These are phyloP conservation scores for Tanypteryx hageni DNA, from an alignment of 2,888 invertebrate species.

Conservation along the genomic window DNA sequence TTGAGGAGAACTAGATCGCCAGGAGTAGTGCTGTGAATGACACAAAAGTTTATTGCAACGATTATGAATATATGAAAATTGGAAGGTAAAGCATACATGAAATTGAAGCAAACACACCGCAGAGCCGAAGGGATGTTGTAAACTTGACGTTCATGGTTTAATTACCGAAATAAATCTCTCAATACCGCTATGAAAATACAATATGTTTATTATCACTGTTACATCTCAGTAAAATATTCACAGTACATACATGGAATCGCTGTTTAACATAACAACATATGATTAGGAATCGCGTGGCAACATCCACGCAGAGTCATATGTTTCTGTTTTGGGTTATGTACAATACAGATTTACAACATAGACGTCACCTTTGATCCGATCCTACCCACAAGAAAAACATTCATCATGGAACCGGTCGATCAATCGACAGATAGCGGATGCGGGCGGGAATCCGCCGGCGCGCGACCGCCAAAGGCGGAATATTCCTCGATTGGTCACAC, in stretches of 20 bases:
- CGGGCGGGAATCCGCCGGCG: neutral
- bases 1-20: too few species aligned
- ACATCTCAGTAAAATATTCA: constrained; percentile 62
- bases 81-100: too few species aligned
- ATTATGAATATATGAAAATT: too few species aligned
- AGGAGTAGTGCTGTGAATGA: too few species aligned
- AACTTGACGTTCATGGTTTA: neutral
- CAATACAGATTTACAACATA: constrained; percentile 56
- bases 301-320: constrained; percentile 33
- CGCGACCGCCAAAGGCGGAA: constrained; percentile 31
- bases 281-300: constrained; percentile 51
- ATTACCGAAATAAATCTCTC: constrained; percentile 33
- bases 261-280: constrained; percentile 59
- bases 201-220: constrained; percentile 62
- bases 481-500: constrained; percentile 20
- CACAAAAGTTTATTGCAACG: too few species aligned
- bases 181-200: constrained; percentile 64
- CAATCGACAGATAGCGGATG: neutral
- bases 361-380: constrained; percentile 48
- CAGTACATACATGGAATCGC: constrained; percentile 59
- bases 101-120: too few species aligned
- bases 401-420: constrained; percentile 30
- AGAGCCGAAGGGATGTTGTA: too few species aligned
- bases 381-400: constrained; percentile 34
- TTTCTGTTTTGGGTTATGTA: constrained; percentile 41